Base-by-base conservation (phyloP, 2,797 vertebrate genomes). In the Anguilla anguilla region DNA sequence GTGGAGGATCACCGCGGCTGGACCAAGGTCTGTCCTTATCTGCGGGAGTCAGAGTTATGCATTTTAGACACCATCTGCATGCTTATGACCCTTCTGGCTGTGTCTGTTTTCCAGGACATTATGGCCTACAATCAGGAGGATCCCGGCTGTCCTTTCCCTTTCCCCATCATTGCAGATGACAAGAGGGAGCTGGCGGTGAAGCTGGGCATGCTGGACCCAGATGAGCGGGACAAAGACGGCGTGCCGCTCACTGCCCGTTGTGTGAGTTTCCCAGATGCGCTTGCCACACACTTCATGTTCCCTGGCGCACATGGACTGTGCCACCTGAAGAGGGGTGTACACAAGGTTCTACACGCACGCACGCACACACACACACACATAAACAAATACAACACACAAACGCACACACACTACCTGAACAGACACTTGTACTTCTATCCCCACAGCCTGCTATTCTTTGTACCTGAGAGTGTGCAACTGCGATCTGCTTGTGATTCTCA, bases 151-250 rank as follows among this genome's bases (percentile, higher is more conserved):
- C 85, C 94, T 10, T 92, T 99, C 10, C 98, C 99, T 10, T 99
- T 97, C 91, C 98, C 99, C 87, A 99, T 99, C 94, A 99, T 99
- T 0, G 98, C 98, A 0, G 99, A 99, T 55, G 93, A 96, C 2
- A 96, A 97, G 77, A 94, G 98, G 87, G 96, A 97, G 89, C 97
- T 99, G 39, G 95, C 98, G 0, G 90, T 98, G 77, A 92, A 96
- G 91, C 90, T 99, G 89, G 99, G 99, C 81, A 99, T 99, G 98
- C 93, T 99, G 93, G 99, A 99, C 93, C 98, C 98, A 0, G 97
- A 98, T 0, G 99, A 99, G 95, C 94, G 53, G 86, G 98, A 98
- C 89, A 97, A 96, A 87, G 96, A 97, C 0, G 97, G 97, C 59
- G 88, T 98, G 43, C 98, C 99, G 0, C 96, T 99, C 91, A 99